Conservation (phyloP, 1,140 invertebrate species). For the Heterodera carotae region DNA sequence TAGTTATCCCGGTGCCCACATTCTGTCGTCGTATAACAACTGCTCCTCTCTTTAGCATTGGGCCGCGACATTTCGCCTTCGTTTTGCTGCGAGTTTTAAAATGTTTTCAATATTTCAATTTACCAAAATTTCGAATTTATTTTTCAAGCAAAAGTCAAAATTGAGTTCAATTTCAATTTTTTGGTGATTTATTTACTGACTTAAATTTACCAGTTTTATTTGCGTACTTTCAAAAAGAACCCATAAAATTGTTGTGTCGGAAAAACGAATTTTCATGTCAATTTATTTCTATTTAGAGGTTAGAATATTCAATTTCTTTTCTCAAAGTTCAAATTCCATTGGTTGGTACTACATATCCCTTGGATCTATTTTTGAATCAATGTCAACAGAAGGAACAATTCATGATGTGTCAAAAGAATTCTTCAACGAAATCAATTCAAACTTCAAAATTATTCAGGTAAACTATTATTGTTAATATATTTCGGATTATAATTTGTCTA, state of each 20-base stretch:
- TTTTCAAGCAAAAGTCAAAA: neutral
- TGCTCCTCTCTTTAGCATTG: neutral
- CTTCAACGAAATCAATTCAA: neutral
- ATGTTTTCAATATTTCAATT: too few relatives aligned
- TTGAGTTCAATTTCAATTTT: neutral
- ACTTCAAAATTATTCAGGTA: neutral
- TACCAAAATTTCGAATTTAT: too few relatives aligned
- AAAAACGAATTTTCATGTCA: too few relatives aligned
- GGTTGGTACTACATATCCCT: too few relatives aligned
- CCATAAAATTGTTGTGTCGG: too few relatives aligned
- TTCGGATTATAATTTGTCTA: neutral
- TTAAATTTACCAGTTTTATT: too few relatives aligned
- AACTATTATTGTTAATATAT: neutral
- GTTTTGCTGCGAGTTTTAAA: neutral
- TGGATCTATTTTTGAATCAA: neutral
- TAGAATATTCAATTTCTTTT: too few relatives aligned
- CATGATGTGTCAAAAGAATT: neutral
- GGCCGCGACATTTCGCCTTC: neutral
- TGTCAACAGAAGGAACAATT: neutral
- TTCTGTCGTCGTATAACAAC: slow-evolving; percentile 21
- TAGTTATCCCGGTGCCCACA: slow-evolving; percentile 19
- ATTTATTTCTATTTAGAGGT: too few relatives aligned
- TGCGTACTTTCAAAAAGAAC: too few relatives aligned
- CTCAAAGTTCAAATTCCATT: too few relatives aligned
- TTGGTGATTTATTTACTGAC: too few relatives aligned